Conservation (phyloP, 1,140 invertebrate genomes). For the Acyrthosiphon pisum region DNA sequence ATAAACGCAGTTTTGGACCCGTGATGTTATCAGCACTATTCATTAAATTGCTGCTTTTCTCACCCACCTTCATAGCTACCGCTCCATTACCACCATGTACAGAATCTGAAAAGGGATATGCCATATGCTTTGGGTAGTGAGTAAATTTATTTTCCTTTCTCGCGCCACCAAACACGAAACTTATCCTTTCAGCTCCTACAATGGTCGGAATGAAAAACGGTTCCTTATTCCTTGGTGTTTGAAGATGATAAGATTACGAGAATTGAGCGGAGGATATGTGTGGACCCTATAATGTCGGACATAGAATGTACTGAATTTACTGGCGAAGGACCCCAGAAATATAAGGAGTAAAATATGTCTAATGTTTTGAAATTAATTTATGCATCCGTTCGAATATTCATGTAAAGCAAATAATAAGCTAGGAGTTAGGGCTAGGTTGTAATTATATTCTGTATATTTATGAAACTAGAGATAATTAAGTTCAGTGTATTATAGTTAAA, state of each 20-base stretch:
- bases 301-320: background rate
- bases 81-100: background rate
- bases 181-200: slow-evolving; percentile 24
- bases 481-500: background rate
- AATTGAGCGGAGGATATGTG: background rate
- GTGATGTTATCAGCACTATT: slow-evolving; percentile 12
- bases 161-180: background rate
- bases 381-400: background rate
- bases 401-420: background rate
- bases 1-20: slow-evolving; percentile 19
- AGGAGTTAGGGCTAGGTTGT: background rate
- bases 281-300: background rate
- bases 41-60: slow-evolving; percentile 17
- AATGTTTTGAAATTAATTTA: slow-evolving; percentile 45
- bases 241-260: background rate
- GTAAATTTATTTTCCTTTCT: slow-evolving; percentile 32
- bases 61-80: background rate
- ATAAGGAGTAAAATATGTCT: background rate
- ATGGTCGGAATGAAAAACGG: background rate
- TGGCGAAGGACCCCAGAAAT: background rate
- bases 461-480: background rate
- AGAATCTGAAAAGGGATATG: background rate
- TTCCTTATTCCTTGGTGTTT: background rate
- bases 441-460: background rate
- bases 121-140: background rate